Percentiles rank a stretch among this genome's conserved stretches.
Conservation (phyloP, 2,888 invertebrate genomes). For the Helobdella robusta region DNA sequence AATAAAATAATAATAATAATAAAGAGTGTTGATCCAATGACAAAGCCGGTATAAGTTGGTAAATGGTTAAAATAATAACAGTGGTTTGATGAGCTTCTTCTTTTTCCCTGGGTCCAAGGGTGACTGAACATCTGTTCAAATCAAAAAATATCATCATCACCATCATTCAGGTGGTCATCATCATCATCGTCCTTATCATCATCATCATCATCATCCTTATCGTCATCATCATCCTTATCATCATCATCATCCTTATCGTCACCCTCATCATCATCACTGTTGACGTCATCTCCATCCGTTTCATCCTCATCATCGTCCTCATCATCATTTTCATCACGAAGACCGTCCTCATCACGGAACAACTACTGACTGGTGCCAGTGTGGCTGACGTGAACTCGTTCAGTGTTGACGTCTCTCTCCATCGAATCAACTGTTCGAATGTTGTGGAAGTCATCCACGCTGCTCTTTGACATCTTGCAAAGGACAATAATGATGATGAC, state of each 20-base stretch:
- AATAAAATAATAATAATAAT: not conserved
- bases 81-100: constrained; percentile 20
- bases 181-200: too few relatives aligned
- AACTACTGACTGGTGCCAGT: constrained; percentile 15
- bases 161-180: too few relatives aligned
- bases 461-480: not conserved
- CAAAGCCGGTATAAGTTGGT: too few relatives aligned
- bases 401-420: constrained; percentile 27
- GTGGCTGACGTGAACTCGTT: constrained; percentile 16
- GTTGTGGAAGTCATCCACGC: constrained; percentile 13
- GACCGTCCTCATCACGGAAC: not conserved
- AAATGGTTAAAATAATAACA: too few relatives aligned
- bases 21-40: too few relatives aligned
- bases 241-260: too few relatives aligned
- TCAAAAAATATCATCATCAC: too few relatives aligned
- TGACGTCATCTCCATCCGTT: too few relatives aligned
- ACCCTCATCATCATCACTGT: too few relatives aligned
- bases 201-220: too few relatives aligned
- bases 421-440: constrained; percentile 17
- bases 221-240: too few relatives aligned
- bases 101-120: constrained; percentile 17
- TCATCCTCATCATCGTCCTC: too few relatives aligned
- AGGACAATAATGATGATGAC: not conserved
- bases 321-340: not conserved
- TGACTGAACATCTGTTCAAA: constrained; percentile 7